phyloP scores from a whole-genome alignment of 2,113 vertebrate genomes.

The Hippocampus mohnikei region DNA sequence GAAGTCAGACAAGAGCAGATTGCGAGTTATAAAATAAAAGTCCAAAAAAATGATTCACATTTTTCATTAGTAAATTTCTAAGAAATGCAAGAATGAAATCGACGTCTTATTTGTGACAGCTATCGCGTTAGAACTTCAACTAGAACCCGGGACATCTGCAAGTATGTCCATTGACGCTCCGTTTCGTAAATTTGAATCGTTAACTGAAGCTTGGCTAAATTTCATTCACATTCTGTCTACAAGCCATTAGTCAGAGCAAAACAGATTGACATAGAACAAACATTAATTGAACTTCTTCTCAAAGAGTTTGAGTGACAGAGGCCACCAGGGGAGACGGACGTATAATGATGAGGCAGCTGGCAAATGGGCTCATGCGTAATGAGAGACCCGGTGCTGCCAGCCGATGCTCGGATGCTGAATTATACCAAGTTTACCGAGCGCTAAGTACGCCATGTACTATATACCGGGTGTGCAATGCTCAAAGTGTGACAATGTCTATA shows the following conservation, averaged over 20 bases:
- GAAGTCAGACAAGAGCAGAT: too few species aligned
- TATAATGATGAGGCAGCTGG: slow-evolving; percentile 71
- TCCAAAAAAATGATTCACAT: too few species aligned
- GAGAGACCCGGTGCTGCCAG: slow-evolving; percentile 60
- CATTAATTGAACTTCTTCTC: slow-evolving; percentile 59
- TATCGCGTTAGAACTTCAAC: neutral
- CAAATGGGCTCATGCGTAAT: slow-evolving; percentile 71
- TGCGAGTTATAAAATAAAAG: too few species aligned
- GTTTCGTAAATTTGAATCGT: slow-evolving; percentile 8
- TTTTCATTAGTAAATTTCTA: too few species aligned
- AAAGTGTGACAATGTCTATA: slow-evolving; percentile 35
- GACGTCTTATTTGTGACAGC: neutral
- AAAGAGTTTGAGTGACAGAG: slow-evolving; percentile 63
- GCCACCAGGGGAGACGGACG: slow-evolving; percentile 61
- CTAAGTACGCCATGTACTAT: slow-evolving; percentile 43
- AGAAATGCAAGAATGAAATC: too few species aligned
- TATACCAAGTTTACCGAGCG: slow-evolving; percentile 49
- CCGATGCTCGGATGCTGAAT: slow-evolving; percentile 57
- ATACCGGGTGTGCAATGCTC: slow-evolving; percentile 35
- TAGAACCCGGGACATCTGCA: neutral
- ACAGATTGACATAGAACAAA: slow-evolving; percentile 53
- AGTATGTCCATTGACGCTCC: neutral
- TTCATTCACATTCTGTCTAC: slow-evolving; percentile 12
- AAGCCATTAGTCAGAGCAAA: slow-evolving; percentile 22
- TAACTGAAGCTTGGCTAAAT: slow-evolving; percentile 7